Evolutionary conservation across 2,113 vertebrate species (phyloP).

Genomic region (Fregetta grallaria): DNA sequence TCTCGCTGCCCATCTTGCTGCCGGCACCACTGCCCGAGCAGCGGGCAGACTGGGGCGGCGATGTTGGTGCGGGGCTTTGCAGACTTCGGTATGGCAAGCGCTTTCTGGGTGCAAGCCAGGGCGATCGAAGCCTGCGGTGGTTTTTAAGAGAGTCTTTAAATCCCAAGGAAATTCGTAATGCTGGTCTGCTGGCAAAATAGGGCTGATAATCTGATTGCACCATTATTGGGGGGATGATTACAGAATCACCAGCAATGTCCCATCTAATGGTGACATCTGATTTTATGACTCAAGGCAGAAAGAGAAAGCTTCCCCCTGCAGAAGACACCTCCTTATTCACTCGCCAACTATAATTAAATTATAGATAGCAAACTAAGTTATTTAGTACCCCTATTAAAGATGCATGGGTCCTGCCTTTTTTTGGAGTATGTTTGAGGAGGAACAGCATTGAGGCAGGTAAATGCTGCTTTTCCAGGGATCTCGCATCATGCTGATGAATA

Average conservation of each 20-base stretch:
- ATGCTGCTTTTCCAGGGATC: not conserved
- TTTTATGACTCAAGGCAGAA: not conserved
- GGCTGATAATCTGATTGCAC: not conserved
- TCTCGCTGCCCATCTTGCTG: not conserved
- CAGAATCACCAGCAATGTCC: not conserved
- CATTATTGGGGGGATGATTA: accelerated
- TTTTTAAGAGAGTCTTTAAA: not conserved
- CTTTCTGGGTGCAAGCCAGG: not conserved
- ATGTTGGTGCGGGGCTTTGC: not conserved
- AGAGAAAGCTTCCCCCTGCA: not conserved
- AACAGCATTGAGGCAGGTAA: not conserved
- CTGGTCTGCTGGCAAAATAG: not conserved
- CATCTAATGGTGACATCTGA: not conserved
- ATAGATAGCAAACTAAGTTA: not conserved
- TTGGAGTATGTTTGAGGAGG: not conserved
- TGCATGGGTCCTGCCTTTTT: not conserved
- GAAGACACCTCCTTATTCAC: not conserved
- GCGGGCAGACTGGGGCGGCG: not conserved
- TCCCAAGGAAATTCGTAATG: not conserved
- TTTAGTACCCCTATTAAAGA: not conserved
- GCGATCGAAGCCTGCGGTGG: not conserved
- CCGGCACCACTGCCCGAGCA: not conserved
- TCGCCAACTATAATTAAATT: not conserved
- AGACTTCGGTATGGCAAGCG: accelerated
- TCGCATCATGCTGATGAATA: not conserved